Conservation (phyloP, 2,113 vertebrate species). For the Oophaga pumilio region DNA sequence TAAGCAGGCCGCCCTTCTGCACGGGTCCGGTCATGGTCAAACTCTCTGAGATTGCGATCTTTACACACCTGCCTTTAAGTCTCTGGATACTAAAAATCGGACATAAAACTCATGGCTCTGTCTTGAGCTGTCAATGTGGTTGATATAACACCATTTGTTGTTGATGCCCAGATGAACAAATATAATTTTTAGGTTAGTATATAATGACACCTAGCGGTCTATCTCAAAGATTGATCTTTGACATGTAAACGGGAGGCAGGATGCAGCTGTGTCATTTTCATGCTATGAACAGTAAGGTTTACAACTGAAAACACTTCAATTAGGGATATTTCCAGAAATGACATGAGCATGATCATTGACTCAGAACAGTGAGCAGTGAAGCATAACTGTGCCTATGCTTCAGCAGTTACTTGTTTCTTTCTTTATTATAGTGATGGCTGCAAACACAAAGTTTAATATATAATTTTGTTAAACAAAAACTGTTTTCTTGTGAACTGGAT, state of each 20-base stretch:
- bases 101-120: background rate
- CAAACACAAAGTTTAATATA: background rate
- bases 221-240: background rate
- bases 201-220: conserved; percentile 25
- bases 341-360: background rate
- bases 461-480: background rate
- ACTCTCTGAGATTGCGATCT: too few relatives aligned
- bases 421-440: background rate
- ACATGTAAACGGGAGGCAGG: conserved; percentile 7
- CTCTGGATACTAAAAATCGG: too few relatives aligned
- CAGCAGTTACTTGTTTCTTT: background rate
- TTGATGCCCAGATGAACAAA: background rate
- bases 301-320: background rate
- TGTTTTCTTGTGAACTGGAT: background rate
- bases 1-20: too few relatives aligned
- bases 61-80: too few relatives aligned
- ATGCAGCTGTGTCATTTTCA: background rate
- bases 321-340: background rate
- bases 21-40: too few relatives aligned
- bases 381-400: background rate
- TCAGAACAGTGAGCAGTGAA: background rate
- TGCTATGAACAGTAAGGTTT: background rate
- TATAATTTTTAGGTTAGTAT: background rate
- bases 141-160: background rate
- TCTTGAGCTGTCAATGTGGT: background rate